Evolutionary conservation across 2,797 vertebrate genomes (phyloP), one percentile per base, ranked within the genome.

Genomic region (Chrosomus eos): DNA sequence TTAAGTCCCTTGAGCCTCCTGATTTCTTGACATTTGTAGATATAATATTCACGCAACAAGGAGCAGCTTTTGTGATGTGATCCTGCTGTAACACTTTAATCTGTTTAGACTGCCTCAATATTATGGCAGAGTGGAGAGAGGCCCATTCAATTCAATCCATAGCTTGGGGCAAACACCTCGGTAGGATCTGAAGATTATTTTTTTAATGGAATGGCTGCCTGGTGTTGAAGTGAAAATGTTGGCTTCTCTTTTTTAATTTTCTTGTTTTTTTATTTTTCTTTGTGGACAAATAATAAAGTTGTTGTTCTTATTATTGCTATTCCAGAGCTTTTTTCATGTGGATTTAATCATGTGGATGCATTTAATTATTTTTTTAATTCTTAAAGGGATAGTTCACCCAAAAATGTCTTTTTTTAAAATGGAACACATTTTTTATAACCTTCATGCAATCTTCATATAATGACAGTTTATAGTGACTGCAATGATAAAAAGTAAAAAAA

Each of bases 1-100:
- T 92, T 95, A 93, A 95, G 93, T 94, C 95, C 93, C 93, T 87
- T 88, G 94, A 94, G 94, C 92, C 90, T 88, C 88, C 90, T 93
- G 92, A 94, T 95, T 95, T 95, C 91, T 85, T 94, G 94, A 94
- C 94, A 93, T 93, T 94, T 92, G 93, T 93, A 93, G 93, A 95
- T 94, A 93, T 94, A 92, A 93, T 94, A 93, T 94, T 95, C 92
- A 90, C 40, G 86, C 86, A 90, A 90, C 88, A 88, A 83, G 89
- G 89, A 91, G 88, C 85, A 87, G 90, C 85, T 84, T 88, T 84
- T 76, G 84, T 88, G 72, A 82, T 53, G 93, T 94, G 94, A 95
- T 91, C 94, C 93, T 86, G 88, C 86, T 90, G 90, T 95, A 95
- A 94, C 94, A 93, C 90, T 93, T 93, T 92, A 96, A 96, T 96